phyloP scores from a whole-genome alignment of 2,113 vertebrate genomes.

The Actinemys pallida region DNA sequence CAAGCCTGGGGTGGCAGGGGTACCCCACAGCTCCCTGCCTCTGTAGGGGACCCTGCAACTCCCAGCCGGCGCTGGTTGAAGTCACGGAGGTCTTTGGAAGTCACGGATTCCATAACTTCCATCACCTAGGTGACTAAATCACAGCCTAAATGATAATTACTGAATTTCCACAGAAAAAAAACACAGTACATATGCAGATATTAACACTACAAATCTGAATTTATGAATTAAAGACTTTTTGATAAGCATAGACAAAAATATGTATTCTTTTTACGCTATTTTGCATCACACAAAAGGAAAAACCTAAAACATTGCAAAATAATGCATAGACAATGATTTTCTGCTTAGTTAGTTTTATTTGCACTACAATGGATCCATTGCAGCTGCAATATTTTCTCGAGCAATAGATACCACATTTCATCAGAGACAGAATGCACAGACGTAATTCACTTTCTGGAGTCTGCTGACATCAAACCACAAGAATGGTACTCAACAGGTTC shows the following conservation, averaged over 20 bases:
- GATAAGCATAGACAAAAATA: background rate
- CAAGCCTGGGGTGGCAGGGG: too few relatives aligned
- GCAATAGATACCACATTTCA: background rate
- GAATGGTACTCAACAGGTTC: background rate
- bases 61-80: too few relatives aligned
- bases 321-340: background rate
- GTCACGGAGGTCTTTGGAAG: too few relatives aligned
- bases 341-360: background rate
- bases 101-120: too few relatives aligned
- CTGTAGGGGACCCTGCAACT: too few relatives aligned
- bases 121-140: too few relatives aligned
- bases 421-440: background rate
- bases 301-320: constrained; percentile 41
- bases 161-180: background rate
- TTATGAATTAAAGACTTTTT: background rate
- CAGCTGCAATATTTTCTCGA: background rate
- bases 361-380: constrained; percentile 36
- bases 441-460: background rate
- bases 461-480: background rate
- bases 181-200: background rate
- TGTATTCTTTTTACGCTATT: background rate
- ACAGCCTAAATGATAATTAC: background rate
- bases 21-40: too few relatives aligned
- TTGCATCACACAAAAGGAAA: constrained; percentile 10
- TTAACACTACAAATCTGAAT: background rate